Percentiles rank a stretch among this genome's conserved stretches.
Conservation (phyloP, 2,888 invertebrate species). For the Venustoraphidia nigricollis region DNA sequence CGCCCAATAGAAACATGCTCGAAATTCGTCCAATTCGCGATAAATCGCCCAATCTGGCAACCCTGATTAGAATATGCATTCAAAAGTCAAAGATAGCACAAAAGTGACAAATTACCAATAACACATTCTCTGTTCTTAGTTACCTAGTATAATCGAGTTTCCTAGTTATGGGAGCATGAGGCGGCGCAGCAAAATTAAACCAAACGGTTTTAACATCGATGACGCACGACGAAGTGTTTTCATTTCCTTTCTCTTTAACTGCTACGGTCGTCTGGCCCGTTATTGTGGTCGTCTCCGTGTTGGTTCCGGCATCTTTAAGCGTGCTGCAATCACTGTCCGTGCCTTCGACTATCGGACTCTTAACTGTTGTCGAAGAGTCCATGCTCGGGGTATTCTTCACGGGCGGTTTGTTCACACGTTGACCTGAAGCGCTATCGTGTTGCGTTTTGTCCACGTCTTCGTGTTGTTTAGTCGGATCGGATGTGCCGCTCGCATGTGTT, state of each 20-base stretch:
- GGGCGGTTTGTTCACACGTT: background rate
- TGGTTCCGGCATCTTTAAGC: slow-evolving; percentile 9
- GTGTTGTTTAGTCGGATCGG: slow-evolving; percentile 25
- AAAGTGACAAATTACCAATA: no score
- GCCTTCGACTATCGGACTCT: slow-evolving; percentile 1
- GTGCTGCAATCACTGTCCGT: slow-evolving; percentile 5
- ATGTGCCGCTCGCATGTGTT: slow-evolving; percentile 15
- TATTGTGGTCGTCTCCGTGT: slow-evolving; percentile 1
- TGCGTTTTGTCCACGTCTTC: slow-evolving; percentile 24
- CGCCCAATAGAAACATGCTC: no score
- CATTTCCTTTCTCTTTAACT: slow-evolving; percentile 41
- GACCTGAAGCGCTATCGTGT: background rate
- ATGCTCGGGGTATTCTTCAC: background rate
- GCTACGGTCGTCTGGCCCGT: slow-evolving; percentile 17
- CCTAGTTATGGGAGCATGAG: slow-evolving; percentile 81
- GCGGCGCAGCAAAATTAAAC: slow-evolving; percentile 97
- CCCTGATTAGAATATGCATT: no score
- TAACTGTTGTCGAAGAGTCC: slow-evolving; percentile 5
- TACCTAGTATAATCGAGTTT: slow-evolving; percentile 88
- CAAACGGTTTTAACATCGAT: slow-evolving; percentile 83
- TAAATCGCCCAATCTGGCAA: no score
- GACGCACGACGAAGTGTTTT: slow-evolving; percentile 71
- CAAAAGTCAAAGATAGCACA: no score
- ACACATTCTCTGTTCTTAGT: no score
- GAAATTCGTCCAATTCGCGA: no score